A percentile compares a stretch with the other conserved stretches of the same genome.
Conservation (phyloP, 2,888 invertebrate species). For the Auanema sp. region DNA sequence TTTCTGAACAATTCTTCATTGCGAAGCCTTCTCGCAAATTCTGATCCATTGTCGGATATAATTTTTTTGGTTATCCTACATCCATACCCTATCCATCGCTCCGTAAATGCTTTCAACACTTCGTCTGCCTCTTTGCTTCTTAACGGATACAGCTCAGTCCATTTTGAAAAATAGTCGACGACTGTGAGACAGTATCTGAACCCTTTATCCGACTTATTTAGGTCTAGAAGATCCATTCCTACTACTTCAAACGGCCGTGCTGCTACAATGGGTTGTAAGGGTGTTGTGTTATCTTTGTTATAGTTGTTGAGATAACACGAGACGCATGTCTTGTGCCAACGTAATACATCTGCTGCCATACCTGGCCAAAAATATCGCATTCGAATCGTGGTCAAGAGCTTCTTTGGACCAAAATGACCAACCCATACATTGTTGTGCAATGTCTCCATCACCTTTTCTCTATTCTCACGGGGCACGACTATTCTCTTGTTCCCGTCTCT, state of each 20-base stretch:
- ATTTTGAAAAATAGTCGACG: slow-evolving; percentile 28
- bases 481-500: neutral
- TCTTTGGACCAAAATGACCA: slow-evolving; percentile 11
- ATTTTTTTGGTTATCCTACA: slow-evolving; percentile 19
- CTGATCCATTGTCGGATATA: slow-evolving; percentile 24
- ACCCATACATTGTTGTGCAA: slow-evolving; percentile 17
- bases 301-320: slow-evolving; percentile 19
- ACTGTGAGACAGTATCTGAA: slow-evolving; percentile 23
- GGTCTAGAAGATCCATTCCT: slow-evolving; percentile 23
- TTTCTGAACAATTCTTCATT: too few relatives aligned
- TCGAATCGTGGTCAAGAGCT: slow-evolving; percentile 10
- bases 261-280: slow-evolving; percentile 16
- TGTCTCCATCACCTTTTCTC: slow-evolving; percentile 17
- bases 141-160: slow-evolving; percentile 16
- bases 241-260: slow-evolving; percentile 24
- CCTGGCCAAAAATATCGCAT: slow-evolving; percentile 18
- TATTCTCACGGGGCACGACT: slow-evolving; percentile 20
- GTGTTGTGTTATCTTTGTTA: slow-evolving; percentile 9
- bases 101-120: slow-evolving; percentile 19
- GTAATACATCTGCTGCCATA: slow-evolving; percentile 22
- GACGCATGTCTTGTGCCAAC: slow-evolving; percentile 18
- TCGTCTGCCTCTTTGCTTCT: slow-evolving; percentile 25
- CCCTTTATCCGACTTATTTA: slow-evolving; percentile 16
- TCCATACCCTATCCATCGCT: slow-evolving; percentile 23
- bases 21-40: too few relatives aligned